Conservation (phyloP, 2,797 vertebrate species). For the Rhynchotus rufescens region DNA sequence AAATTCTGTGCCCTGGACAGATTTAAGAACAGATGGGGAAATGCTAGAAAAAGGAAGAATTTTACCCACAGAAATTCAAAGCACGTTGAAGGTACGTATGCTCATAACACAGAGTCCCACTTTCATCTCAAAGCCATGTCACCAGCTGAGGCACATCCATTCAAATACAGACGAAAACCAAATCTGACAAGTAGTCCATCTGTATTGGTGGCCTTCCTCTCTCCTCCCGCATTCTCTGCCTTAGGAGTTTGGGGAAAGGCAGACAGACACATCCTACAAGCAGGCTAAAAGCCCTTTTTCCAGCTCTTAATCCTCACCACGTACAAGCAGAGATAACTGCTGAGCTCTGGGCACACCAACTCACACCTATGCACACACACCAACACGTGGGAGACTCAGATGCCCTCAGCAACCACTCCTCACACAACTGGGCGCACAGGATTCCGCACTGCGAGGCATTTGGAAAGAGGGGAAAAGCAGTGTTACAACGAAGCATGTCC, state of each 20-base stretch:
- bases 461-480: not conserved
- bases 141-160: not conserved
- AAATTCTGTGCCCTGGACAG: not conserved
- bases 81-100: not conserved
- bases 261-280: not conserved
- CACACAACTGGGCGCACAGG: accelerated
- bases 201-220: not conserved
- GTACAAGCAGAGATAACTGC: not conserved
- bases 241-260: not conserved
- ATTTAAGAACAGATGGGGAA: not conserved
- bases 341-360: not conserved
- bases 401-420: not conserved
- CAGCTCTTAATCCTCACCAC: not conserved
- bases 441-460: not conserved
- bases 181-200: not conserved
- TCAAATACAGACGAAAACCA: not conserved
- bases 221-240: not conserved
- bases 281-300: not conserved
- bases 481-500: not conserved
- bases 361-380: no score
- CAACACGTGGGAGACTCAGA: not conserved
- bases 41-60: not conserved
- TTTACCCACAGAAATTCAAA: not conserved
- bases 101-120: not conserved
- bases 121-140: not conserved